Percentiles rank a stretch among this genome's conserved stretches.
phyloP scores from a whole-genome alignment of 2,888 invertebrate species.

The Sepioteuthis lessoniana region DNA sequence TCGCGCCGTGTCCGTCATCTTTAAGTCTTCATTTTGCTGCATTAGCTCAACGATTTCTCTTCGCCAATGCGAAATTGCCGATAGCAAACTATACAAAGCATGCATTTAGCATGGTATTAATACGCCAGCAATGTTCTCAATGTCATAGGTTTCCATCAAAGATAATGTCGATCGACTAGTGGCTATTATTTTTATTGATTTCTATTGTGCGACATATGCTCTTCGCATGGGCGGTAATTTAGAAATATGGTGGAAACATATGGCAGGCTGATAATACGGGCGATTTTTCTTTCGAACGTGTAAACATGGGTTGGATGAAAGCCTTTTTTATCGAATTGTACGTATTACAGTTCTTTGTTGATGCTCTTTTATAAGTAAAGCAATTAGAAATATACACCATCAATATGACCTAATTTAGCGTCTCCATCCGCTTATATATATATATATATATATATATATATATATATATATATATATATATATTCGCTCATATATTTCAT shows the following conservation, averaged over 20 bases:
- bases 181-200: not conserved
- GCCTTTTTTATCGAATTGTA: not conserved
- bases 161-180: not conserved
- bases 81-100: not conserved
- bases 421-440: not conserved
- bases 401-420: not conserved
- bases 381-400: not conserved
- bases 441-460: constrained; percentile 39
- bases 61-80: not conserved
- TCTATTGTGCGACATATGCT: not conserved
- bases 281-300: not conserved
- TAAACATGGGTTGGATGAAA: not conserved
- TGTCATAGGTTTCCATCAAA: constrained; percentile 33
- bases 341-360: not conserved
- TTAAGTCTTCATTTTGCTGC: not conserved
- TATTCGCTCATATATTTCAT: not conserved
- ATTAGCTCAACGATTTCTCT: not conserved
- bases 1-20: not conserved
- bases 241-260: not conserved
- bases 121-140: not conserved
- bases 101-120: not conserved
- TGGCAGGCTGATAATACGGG: not conserved
- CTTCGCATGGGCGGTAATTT: not conserved
- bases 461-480: constrained; percentile 46
- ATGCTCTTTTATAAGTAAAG: not conserved